Percentiles rank a stretch among this genome's conserved stretches.
phyloP scores from a whole-genome alignment of 2,888 invertebrate genomes.

The Ectobius pallidus region DNA sequence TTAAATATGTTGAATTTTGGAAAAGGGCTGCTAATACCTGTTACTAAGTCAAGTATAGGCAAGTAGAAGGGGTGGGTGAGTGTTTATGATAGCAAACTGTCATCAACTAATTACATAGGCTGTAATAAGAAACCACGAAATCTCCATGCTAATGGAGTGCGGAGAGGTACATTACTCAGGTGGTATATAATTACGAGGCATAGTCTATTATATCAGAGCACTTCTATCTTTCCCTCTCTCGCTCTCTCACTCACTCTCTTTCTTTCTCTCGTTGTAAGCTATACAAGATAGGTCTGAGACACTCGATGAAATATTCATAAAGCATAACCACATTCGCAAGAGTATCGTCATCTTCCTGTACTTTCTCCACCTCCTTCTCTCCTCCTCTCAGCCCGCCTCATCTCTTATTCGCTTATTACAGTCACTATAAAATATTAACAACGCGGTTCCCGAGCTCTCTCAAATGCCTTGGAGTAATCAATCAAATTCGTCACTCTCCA shows the following conservation, averaged over 20 bases:
- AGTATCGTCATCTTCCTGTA: slow-evolving; percentile 6
- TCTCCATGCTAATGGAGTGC: slow-evolving; percentile 1
- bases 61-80: no score
- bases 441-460: background rate
- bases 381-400: background rate
- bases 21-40: no score
- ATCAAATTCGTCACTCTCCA: slow-evolving; percentile 6
- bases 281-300: background rate
- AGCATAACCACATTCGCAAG: slow-evolving; percentile 20
- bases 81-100: background rate
- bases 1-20: no score
- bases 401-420: slow-evolving; percentile 6
- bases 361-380: background rate
- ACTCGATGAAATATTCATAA: slow-evolving; percentile 21
- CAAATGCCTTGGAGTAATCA: slow-evolving; percentile 1
- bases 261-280: slow-evolving; percentile 1
- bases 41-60: no score
- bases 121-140: slow-evolving; percentile 6
- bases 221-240: background rate
- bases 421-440: slow-evolving; percentile 19
- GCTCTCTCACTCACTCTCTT: no score
- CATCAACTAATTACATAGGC: background rate
- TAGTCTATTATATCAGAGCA: slow-evolving; percentile 9
- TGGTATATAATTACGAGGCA: slow-evolving; percentile 13
- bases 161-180: background rate